Percentiles rank a stretch among this genome's conserved stretches.
Conservation (phyloP, 2,797 vertebrate species). For the Pygocentrus nattereri region DNA sequence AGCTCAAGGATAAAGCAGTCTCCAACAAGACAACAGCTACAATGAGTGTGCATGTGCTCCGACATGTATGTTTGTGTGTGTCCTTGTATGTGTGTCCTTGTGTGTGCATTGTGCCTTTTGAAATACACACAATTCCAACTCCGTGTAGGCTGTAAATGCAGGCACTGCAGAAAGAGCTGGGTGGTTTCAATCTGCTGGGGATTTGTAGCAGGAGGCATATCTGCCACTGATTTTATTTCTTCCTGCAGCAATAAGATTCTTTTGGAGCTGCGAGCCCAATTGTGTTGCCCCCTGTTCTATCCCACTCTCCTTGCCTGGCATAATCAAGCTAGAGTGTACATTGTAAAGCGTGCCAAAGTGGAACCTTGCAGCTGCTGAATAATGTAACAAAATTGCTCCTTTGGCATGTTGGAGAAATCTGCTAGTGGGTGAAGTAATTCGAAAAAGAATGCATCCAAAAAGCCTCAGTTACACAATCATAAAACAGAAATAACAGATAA, state of each 20-base stretch:
- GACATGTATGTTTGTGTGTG: conserved; percentile 30
- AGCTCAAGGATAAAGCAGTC: conserved; percentile 62
- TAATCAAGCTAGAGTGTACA: conserved; percentile 55
- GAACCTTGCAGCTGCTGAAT: conserved; percentile 48
- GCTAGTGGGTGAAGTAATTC: conserved; percentile 40
- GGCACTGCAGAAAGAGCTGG: conserved; percentile 31
- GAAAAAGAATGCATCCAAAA: conserved; percentile 32
- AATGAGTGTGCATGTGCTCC: conserved; percentile 1
- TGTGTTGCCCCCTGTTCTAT: conserved; percentile 44
- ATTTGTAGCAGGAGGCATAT: conserved; percentile 40
- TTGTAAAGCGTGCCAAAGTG: conserved; percentile 51
- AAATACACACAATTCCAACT: conserved; percentile 23
- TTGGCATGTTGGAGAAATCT: conserved; percentile 48
- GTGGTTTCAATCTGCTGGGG: conserved; percentile 45
- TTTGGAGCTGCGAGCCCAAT: conserved; percentile 25
- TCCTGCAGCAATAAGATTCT: conserved; percentile 40
- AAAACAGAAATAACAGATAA: background rate
- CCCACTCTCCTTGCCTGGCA: conserved; percentile 37
- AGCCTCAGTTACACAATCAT: conserved; percentile 16
- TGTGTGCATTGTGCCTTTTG: background rate
- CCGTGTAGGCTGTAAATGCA: conserved; percentile 22
- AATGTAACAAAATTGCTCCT: conserved; percentile 48
- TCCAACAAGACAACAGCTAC: conserved; percentile 23
- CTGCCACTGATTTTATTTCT: conserved; percentile 50
- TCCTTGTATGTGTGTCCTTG: conserved; percentile 23